phyloP scores from a whole-genome alignment of 2,888 invertebrate species.

The Phaonia tiefii region DNA sequence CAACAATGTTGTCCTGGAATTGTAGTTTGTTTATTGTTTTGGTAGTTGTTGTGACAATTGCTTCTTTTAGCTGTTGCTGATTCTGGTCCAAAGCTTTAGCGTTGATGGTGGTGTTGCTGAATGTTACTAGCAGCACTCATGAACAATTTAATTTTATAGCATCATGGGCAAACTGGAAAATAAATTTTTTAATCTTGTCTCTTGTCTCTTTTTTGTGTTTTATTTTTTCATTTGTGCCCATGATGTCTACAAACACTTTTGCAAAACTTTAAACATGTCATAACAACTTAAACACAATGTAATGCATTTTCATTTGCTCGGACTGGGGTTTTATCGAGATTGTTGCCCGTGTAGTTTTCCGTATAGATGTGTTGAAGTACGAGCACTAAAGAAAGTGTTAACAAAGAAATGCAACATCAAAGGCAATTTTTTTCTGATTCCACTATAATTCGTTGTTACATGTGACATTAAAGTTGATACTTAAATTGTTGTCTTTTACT shows the following conservation, averaged over 20 bases:
- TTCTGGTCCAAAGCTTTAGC: background rate
- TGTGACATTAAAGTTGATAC: conserved; percentile 1
- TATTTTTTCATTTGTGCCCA: background rate
- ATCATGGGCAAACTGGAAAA: conserved; percentile 1
- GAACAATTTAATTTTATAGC: conserved; percentile 1
- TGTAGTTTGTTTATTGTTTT: conserved; percentile 1
- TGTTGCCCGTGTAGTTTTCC: background rate
- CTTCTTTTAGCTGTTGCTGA: background rate
- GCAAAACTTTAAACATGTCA: conserved; percentile 30
- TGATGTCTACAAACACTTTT: background rate
- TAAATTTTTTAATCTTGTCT: background rate
- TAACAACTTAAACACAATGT: conserved; percentile 34
- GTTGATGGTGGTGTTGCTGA: background rate
- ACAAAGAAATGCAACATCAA: background rate
- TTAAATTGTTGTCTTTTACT: background rate
- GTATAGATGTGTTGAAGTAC: background rate
- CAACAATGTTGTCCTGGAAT: background rate
- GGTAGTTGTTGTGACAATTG: background rate
- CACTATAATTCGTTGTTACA: background rate
- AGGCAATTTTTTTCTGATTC: background rate
- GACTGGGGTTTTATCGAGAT: background rate
- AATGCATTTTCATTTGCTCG: background rate
- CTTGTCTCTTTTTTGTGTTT: background rate
- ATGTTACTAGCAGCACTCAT: background rate
- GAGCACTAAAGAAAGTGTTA: background rate